Conservation (phyloP, 1,140 invertebrate species). For the Eriosoma lanigerum region DNA sequence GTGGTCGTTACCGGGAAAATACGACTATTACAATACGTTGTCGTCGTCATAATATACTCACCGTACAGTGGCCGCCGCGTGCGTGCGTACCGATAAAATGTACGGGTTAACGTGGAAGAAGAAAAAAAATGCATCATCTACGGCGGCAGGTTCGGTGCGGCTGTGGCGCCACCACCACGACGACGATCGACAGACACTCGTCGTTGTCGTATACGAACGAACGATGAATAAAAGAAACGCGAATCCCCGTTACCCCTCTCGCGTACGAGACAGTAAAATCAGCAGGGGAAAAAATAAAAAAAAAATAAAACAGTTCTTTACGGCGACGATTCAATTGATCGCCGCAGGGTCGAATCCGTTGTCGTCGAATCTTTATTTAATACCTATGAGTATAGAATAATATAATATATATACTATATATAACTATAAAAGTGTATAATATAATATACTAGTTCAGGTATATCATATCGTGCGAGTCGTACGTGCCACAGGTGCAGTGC, state of each 20-base stretch:
- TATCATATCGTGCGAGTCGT: constrained; percentile 15
- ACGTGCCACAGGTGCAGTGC: too few relatives aligned
- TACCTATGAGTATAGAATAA: too few relatives aligned
- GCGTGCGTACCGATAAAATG: background rate
- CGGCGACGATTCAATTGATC: constrained; percentile 28
- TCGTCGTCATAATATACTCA: background rate
- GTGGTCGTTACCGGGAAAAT: constrained; percentile 36
- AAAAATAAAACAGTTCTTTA: too few relatives aligned
- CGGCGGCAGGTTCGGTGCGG: background rate
- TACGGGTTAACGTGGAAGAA: background rate
- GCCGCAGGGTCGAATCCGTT: constrained; percentile 24
- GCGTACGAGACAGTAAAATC: background rate
- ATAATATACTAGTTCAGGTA: constrained; percentile 5
- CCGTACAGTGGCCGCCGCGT: background rate
- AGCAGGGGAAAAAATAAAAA: too few relatives aligned
- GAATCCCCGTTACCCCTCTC: background rate
- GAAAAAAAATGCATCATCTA: background rate
- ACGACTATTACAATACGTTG: background rate
- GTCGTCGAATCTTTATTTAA: background rate
- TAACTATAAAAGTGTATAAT: background rate
- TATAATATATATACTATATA: background rate
- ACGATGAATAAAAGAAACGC: constrained; percentile 22
- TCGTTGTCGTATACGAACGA: constrained; percentile 6
- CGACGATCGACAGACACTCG: background rate
- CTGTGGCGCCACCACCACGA: constrained; percentile 24